Evolutionary conservation across 2,888 invertebrate genomes (phyloP).

Genomic region (Mongoloraphidia duomilia): DNA sequence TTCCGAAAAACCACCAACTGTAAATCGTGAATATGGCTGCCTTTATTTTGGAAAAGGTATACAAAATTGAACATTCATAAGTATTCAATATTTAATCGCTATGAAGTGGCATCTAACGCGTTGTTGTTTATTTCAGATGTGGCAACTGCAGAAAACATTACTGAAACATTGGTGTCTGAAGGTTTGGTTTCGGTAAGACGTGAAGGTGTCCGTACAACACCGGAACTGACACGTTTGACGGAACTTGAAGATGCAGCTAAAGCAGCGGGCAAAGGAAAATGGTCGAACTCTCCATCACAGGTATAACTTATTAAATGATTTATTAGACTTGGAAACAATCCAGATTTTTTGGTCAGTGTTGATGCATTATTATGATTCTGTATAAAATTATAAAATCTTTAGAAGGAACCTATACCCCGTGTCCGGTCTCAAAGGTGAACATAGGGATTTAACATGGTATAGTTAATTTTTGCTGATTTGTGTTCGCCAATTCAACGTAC

Average conservation of each 20-base stretch:
- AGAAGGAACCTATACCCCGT: too few species aligned
- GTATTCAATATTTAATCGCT: too few species aligned
- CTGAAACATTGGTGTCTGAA: constrained; percentile 75
- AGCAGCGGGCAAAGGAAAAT: constrained; percentile 73
- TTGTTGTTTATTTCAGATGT: constrained; percentile 27
- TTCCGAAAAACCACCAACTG: constrained; percentile 69
- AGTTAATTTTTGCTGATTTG: too few species aligned
- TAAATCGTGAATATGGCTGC: constrained; percentile 75
- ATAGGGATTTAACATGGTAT: too few species aligned
- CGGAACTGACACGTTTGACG: constrained; percentile 52
- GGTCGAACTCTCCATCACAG: constrained; percentile 34
- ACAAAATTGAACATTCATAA: too few species aligned
- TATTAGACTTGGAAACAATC: too few species aligned
- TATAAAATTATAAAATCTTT: too few species aligned
- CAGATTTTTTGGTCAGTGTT: too few species aligned
- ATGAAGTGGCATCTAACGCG: not conserved
- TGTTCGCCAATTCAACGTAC: too few species aligned
- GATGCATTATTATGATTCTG: too few species aligned
- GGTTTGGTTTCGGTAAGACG: constrained; percentile 73
- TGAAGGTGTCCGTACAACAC: constrained; percentile 46
- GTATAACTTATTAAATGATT: constrained; percentile 1
- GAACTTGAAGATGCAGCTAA: constrained; percentile 87
- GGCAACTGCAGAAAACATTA: constrained; percentile 69
- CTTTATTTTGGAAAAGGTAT: constrained; percentile 73
- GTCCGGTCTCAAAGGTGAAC: too few species aligned